These are phyloP conservation scores for Carcina quercana DNA, from an alignment of 2,888 invertebrate species.

Conservation along the genomic window DNA sequence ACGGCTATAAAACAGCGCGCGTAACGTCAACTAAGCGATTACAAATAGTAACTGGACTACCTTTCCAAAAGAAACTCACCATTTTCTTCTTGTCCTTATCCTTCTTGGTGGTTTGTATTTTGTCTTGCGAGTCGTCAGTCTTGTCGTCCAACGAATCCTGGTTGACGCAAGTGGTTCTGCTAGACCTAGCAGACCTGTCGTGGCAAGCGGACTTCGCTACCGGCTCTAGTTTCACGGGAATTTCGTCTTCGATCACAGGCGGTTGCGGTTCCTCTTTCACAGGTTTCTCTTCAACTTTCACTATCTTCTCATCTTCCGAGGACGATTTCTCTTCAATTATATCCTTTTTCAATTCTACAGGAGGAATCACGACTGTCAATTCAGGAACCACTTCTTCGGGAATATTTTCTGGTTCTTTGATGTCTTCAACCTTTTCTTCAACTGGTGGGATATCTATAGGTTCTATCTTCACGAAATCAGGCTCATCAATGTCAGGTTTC, in stretches of 20 bases:
- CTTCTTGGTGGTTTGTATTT: conserved; percentile 39
- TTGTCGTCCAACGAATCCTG: conserved; percentile 66
- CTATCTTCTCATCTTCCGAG: conserved; percentile 34
- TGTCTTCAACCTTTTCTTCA: conserved; percentile 30
- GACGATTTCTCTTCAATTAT: conserved; percentile 19
- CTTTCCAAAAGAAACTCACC: conserved; percentile 45
- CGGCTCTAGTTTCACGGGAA: conserved; percentile 43
- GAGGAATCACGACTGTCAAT: too few species aligned
- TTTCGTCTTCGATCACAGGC: conserved; percentile 28
- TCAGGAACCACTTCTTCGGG: not conserved
- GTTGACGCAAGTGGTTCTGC: conserved; percentile 46
- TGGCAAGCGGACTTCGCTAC: conserved; percentile 60
- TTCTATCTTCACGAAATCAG: conserved; percentile 46
- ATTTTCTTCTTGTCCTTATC: conserved; percentile 70
- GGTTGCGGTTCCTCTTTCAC: conserved; percentile 18
- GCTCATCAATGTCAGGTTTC: conserved; percentile 58
- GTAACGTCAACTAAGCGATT: too few species aligned
- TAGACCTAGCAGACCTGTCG: conserved; percentile 58
- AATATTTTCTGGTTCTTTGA: conserved; percentile 7
- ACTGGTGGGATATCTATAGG: conserved; percentile 13
- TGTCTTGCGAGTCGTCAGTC: conserved; percentile 68
- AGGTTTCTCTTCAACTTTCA: conserved; percentile 23
- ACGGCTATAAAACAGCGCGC: too few species aligned
- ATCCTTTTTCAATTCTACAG: conserved; percentile 28
- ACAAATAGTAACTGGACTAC: too few species aligned